Evolutionary conservation across 2,797 vertebrate genomes (phyloP).

Genomic region (Poecilia velifera): DNA sequence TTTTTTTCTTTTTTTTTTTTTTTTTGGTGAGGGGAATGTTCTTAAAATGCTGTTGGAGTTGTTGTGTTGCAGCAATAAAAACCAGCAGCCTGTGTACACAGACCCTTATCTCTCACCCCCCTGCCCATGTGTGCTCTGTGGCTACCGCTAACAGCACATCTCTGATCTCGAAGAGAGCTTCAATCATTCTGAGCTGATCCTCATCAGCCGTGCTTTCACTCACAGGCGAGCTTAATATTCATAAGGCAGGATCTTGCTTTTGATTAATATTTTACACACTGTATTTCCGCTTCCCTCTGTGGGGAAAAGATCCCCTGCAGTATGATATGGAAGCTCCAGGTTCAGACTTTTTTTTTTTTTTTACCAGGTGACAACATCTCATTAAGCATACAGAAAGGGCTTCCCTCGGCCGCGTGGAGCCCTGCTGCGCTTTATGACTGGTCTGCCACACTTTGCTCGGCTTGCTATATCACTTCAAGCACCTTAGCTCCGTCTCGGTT

Average conservation of each 20-base stretch:
- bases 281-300: conserved; percentile 3
- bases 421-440: conserved; percentile 50
- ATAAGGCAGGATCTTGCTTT: conserved; percentile 20
- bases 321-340: background rate
- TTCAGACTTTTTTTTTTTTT: conserved; percentile 9
- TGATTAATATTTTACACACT: conserved; percentile 35
- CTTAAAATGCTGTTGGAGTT: conserved; percentile 68
- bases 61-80: conserved; percentile 75
- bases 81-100: conserved; percentile 77
- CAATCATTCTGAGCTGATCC: conserved; percentile 45
- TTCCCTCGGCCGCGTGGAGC: conserved; percentile 27
- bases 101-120: conserved; percentile 69
- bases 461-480: conserved; percentile 38
- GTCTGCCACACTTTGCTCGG: conserved; percentile 36
- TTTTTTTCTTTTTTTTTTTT: background rate
- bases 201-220: conserved; percentile 43
- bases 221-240: conserved; percentile 22
- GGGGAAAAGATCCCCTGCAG: background rate
- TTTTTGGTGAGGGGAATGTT: conserved; percentile 48
- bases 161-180: conserved; percentile 44
- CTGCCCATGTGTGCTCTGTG: conserved; percentile 69
- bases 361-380: conserved; percentile 33
- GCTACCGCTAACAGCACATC: conserved; percentile 65
- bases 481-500: conserved; percentile 30
- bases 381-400: conserved; percentile 25